Evolutionary conservation across 1,140 invertebrate species (phyloP), one percentile per base, ranked within the genome.

Genomic region (Macrotrachela quadricornifera): DNA sequence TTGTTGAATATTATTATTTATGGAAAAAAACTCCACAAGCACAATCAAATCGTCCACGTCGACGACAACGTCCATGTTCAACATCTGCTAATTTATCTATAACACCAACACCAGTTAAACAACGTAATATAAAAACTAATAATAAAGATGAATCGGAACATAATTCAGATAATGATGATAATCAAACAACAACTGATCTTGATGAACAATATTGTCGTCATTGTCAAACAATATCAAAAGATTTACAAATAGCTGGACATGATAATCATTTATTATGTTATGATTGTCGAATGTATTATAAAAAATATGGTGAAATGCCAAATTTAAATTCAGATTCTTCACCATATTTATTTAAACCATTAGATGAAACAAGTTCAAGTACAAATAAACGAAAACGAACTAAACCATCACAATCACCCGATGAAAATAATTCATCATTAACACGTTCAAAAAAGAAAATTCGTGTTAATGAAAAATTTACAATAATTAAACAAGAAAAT

Each of bases 21-120:
- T 99, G 91, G 92, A 99, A 99, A 74, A 99, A 97, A 73, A 95
- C 90, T n/a, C 86, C 90, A n/a, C 84, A 84, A 60, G 90, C 90
- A 45, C 84, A 85, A 4, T 67, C 64, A 0, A 65, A 86, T 69
- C 76, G 87, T 53, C 86, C 86, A 17, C 85, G 91, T 64, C 75
- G 86, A 50, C 75, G 87, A 39, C 73, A 74, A 63, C 75, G 85
- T 49, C 73, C 87, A 51, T 82, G 84, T 66, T 82, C 81, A 59
- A 85, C 85, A n/a, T 30, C 42, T 6, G 11, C 39, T 41, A 41
- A 41, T 41, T 3, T n/a, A 41, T 41, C 39, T 15, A 37, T 18
- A 37, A 46, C 44, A 46, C 11, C 44, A 12, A 46, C 6, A 18
- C 11, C 18, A 21, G 21, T 6, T 10, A 46, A 46, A 18, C 8